Percentiles rank a stretch among this genome's conserved stretches.
phyloP scores from a whole-genome alignment of 1,140 invertebrate species.

The Drosophila setifemur region DNA sequence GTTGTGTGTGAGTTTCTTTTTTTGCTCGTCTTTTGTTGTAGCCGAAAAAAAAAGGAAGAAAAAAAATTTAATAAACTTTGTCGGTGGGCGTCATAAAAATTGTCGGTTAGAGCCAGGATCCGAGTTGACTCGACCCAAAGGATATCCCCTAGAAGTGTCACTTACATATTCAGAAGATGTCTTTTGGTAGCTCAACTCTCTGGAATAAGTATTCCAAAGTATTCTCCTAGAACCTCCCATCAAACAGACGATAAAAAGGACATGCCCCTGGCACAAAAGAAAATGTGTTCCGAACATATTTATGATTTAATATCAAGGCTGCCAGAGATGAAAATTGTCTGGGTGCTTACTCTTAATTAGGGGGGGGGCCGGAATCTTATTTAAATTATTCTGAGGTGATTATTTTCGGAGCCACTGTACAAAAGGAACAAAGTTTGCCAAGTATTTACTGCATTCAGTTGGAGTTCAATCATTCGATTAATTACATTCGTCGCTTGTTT shows the following conservation, averaged over 20 bases:
- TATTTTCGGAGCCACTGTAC: not conserved
- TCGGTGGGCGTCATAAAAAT: constrained; percentile 28
- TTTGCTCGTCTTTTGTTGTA: constrained; percentile 4
- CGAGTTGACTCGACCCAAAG: constrained; percentile 9
- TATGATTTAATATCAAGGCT: constrained; percentile 26
- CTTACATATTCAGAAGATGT: too few relatives aligned
- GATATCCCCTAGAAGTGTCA: too few relatives aligned
- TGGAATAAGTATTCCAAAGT: too few relatives aligned
- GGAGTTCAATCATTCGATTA: constrained; percentile 31
- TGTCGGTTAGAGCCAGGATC: constrained; percentile 19
- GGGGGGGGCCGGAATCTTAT: not conserved
- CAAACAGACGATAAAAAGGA: not conserved
- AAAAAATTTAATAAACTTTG: constrained; percentile 53
- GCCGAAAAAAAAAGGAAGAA: not conserved
- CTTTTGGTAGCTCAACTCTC: too few relatives aligned
- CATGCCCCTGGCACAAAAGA: not conserved
- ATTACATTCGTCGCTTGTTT: constrained; percentile 11
- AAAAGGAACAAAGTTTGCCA: too few relatives aligned
- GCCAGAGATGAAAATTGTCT: not conserved
- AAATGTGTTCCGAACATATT: constrained; percentile 20
- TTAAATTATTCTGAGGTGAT: not conserved
- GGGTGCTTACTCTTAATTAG: constrained; percentile 31
- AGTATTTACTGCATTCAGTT: not conserved
- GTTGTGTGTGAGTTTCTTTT: too few relatives aligned
- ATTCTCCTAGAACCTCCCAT: too few relatives aligned